Base-by-base conservation (phyloP, 2,888 invertebrate species). In the Tholera decimalis region DNA sequence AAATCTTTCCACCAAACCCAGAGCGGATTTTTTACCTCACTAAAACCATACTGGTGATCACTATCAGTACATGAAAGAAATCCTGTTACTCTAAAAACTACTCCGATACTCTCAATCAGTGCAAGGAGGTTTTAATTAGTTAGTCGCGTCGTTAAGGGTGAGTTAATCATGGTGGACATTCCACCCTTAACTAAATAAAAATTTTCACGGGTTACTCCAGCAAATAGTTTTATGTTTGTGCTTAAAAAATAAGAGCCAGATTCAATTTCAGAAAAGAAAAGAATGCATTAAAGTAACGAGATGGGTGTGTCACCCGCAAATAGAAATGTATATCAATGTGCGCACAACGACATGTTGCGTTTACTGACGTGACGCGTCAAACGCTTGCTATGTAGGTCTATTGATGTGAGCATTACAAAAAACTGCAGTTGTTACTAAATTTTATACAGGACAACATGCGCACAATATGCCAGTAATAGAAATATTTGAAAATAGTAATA, bases 351-450 rank as follows among this genome's bases (percentile, higher is more conserved):
- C n/a, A 28, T 20, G 11, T 15, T 62, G 6, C 3, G 22, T 46
- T n/a, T 20, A 4, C 20, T n/a, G n/a, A 24, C 11, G n/a, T 9
- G 13, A 13, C 11, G 11, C 22, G 47, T 26, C 39, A 28, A 68
- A 47, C 18, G 33, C 60, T 20, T 18, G 18, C 35, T 26, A 9
- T 43, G 44, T 24, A 41, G 3, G 13, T 37, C 30, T 30, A 26
- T 39, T 56, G n/a, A 20, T 30, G 46, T 64, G 20, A 8, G 68
- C 30, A 20, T 46, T 0, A 13, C 30, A 57, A 18, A 44, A 6
- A 39, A 9, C 7, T 39, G 20, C 24, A 20, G 20, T 0, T 56
- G 26, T 39, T 13, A 0, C 3, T 6, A 5, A 58, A 58, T n/a
- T n/a, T n/a, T n/a, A n/a, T 24, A 2, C 20, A 11, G 0, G 22